Base-by-base conservation (phyloP, 2,888 invertebrate genomes). In the Drosophila pseudotalamancana region DNA sequence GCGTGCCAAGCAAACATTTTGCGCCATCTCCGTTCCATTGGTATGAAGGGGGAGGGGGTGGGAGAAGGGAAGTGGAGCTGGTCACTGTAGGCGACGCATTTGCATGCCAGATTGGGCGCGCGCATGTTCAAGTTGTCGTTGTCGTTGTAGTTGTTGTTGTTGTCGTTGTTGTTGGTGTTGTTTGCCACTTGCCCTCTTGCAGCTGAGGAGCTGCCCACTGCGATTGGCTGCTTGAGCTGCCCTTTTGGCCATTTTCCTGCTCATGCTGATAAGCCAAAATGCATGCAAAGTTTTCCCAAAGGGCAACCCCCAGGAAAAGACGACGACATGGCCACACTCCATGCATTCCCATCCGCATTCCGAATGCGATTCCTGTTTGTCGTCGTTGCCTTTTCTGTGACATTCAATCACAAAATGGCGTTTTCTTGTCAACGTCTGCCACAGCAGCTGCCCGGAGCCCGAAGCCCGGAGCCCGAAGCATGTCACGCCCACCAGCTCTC, bases 1-100 rank as follows among this genome's bases (percentile, higher is more conserved):
- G 90, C 91, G 90, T 90, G 90, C 90, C 90, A 89, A 82, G 87
- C 72, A 89, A 90, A 84, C 90, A 90, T 90, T 81, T 72, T 65
- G 66, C 62, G 63, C 60, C 66, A 68, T 65, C 66, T 68, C 57
- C 62, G 27, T 32, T 14, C 34, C 4, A 16, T 14, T 6, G 16
- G 8, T 8, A 3, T 1, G 35, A 35, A n/a, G 16, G n/a, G 6
- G 34, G 2, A 6, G 12, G 8, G 39, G 21, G 6, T 1, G 0
- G 42, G 27, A n/a, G n/a, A n/a, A 12, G 27, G 18, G 27, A 18
- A 4, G 19, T 6, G 12, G 25, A 39, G n/a, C 27, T 35, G 73
- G 59, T 42, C 43, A 56, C 27, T 31, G 50, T 60, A 48, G 56
- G 62, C 62, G 63, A 51, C 61, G 57, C 84, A 86, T 82, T 82